Evolutionary conservation across 2,888 invertebrate species (phyloP).

Genomic region (Nysson spinosus): DNA sequence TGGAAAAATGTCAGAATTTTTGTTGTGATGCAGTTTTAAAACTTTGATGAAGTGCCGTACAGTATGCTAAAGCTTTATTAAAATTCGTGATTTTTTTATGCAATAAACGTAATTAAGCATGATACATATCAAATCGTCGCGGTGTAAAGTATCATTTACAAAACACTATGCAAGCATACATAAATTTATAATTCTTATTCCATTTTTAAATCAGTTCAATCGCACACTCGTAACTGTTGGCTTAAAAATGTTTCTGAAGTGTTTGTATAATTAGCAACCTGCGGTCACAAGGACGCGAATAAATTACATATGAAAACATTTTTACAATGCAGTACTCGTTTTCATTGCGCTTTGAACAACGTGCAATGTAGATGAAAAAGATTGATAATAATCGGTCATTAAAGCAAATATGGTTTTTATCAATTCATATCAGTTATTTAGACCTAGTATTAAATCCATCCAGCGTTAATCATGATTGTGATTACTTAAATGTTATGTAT

Average conservation of each 20-base stretch:
- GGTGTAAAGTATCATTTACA: too few relatives aligned
- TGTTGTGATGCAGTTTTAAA: too few relatives aligned
- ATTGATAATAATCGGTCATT: constrained; percentile 7
- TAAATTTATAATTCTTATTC: constrained; percentile 29
- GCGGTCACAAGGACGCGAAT: constrained; percentile 39
- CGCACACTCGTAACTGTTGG: constrained; percentile 13
- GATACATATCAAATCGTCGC: too few relatives aligned
- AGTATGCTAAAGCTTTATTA: too few relatives aligned
- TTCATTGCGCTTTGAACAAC: constrained; percentile 8
- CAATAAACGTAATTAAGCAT: too few relatives aligned
- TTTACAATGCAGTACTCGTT: constrained; percentile 2
- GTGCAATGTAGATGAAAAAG: constrained; percentile 1
- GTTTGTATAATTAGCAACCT: constrained; percentile 37
- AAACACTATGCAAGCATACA: constrained; percentile 27
- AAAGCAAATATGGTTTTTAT: constrained; percentile 1
- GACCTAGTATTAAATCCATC: constrained; percentile 2
- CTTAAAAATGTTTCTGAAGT: constrained; percentile 28
- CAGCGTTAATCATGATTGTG: constrained; percentile 5
- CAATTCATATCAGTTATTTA: constrained; percentile 1
- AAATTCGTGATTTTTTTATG: too few relatives aligned
- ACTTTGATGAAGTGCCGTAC: too few relatives aligned
- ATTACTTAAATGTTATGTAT: constrained; percentile 5
- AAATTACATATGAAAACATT: constrained; percentile 14
- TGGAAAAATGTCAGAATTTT: too few relatives aligned
- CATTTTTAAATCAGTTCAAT: constrained; percentile 21